These are phyloP conservation scores for Smittia aterrima DNA, from an alignment of 2,888 invertebrate genomes.

Conservation along the genomic window DNA sequence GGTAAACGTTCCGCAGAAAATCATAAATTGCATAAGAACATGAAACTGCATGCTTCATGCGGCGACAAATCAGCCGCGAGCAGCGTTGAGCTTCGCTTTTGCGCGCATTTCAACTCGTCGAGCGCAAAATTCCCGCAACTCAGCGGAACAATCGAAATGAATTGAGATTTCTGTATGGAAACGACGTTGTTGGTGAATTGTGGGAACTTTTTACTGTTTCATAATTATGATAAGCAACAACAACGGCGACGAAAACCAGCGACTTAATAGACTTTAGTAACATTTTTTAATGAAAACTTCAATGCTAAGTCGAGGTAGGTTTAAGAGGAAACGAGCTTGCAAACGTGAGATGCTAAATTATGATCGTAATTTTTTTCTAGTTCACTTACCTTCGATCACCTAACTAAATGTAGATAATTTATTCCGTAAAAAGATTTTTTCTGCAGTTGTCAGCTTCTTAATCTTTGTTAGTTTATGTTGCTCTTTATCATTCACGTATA, in stretches of 20 bases:
- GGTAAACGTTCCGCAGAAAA: neutral
- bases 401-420: neutral
- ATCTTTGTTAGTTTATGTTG: neutral
- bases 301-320: neutral
- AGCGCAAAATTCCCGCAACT: slow-evolving; percentile 16
- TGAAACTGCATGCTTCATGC: neutral
- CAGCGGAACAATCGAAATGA: slow-evolving; percentile 18
- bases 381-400: slow-evolving; percentile 5
- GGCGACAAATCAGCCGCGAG: slow-evolving; percentile 2
- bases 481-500: slow-evolving; percentile 11
- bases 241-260: neutral
- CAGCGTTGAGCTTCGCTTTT: slow-evolving; percentile 7
- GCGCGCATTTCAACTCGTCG: slow-evolving; percentile 22
- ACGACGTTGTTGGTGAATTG: slow-evolving; percentile 21
- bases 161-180: neutral
- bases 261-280: neutral
- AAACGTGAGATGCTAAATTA: neutral
- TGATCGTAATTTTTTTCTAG: neutral
- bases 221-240: slow-evolving; percentile 40
- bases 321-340: neutral
- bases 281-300: neutral
- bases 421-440: neutral
- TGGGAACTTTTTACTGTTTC: slow-evolving; percentile 41
- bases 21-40: neutral
- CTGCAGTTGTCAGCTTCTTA: neutral